Base-by-base conservation (phyloP, 2,113 vertebrate species). In the Erythrocebus patas region DNA sequence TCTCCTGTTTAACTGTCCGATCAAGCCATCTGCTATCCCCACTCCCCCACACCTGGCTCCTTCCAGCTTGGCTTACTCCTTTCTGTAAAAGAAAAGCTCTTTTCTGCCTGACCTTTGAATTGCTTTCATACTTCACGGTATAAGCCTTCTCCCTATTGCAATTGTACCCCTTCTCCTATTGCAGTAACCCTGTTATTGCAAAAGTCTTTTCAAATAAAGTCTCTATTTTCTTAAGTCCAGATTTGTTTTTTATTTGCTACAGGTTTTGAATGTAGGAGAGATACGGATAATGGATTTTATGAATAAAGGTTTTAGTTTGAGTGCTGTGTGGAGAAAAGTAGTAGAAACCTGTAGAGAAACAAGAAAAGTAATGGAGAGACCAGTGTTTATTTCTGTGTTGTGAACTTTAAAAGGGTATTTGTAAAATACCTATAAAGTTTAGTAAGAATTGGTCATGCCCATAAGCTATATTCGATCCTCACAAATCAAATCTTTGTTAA, bases 401-500 rank as follows among this genome's bases (percentile, higher is more conserved):
- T 0, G 5, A 61, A 64, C 25, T 87, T 64, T 38, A 25, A 38
- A 48, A 38, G 10, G 35, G 16, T 82, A 22, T 91, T 64, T 18
- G 14, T 95, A 78, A 79, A 92, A 38, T 27, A n/a, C 32, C 52
- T 6, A 20, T 1, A 2, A 38, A 45, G 30, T 61, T 86, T 78
- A 50, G 4, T 90, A 93, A 83, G 38, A 87, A 35, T 12, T 45
- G 9, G 25, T 61, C n/a, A 10, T 91, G 30, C 2, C 4, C 23
- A 43, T 14, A 43, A 35, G 13, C 23, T 84, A 16, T 11, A 2
- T 45, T 86, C 75, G 4, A 30, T 38, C 9, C 8, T 72, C n/a
- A 23, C 45, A 72, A 95, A 45, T 43, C n/a, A 32, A 48, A 35
- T 82, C 13, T 93, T 81, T 91, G 22, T 92, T 40, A 78, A 64